A percentile compares a stretch with the other conserved stretches of the same genome.
Conservation (phyloP, 1,140 invertebrate genomes). For the Trachymyrmex septentrionalis region DNA sequence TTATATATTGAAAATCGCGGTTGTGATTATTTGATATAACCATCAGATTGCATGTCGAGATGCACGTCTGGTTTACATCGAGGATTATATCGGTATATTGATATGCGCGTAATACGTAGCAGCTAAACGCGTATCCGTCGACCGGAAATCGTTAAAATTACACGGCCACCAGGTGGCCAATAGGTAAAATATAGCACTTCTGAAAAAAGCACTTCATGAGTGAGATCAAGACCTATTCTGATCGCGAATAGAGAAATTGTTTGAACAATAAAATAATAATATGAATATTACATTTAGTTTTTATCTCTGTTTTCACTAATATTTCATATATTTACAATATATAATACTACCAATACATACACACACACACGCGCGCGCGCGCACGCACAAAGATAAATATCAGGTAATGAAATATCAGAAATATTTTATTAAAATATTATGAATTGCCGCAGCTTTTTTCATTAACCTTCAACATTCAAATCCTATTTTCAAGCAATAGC, state of each 20-base stretch:
- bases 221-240: conserved; percentile 33
- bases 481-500: background rate
- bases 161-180: conserved; percentile 53
- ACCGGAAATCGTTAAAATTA: conserved; percentile 78
- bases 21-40: conserved; percentile 18
- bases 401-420: background rate
- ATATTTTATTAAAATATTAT: conserved; percentile 25
- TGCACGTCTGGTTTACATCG: conserved; percentile 57
- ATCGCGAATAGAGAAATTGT: conserved; percentile 11
- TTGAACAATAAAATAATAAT: conserved; percentile 1
- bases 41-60: background rate
- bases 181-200: conserved; percentile 16
- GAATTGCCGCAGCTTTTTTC: background rate
- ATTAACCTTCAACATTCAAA: background rate
- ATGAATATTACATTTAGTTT: background rate
- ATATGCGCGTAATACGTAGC: conserved; percentile 19
- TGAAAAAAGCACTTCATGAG: conserved; percentile 23
- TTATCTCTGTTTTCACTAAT: background rate
- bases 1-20: background rate
- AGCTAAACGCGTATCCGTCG: conserved; percentile 57
- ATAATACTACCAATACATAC: background rate
- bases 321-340: background rate
- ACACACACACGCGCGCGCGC: too few species aligned
- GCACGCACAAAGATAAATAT: too few species aligned
- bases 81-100: conserved; percentile 36